phyloP scores from a whole-genome alignment of 2,113 vertebrate species.

The Monopterus albus region DNA sequence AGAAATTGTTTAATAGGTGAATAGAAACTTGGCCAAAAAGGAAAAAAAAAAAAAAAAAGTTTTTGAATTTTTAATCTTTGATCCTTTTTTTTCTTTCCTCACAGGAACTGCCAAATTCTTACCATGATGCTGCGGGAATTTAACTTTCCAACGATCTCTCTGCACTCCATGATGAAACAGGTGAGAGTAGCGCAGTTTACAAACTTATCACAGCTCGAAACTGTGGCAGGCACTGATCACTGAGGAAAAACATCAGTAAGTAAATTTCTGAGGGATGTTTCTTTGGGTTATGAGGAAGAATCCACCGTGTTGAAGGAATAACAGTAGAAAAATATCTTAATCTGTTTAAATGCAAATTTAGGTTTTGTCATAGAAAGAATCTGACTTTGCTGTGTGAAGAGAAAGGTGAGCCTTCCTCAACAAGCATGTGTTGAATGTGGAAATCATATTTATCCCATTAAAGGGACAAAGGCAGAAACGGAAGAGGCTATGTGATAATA shows the following conservation, averaged over 20 bases:
- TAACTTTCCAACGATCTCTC: conserved; percentile 87
- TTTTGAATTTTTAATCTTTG: not conserved
- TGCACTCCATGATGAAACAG: conserved; percentile 99
- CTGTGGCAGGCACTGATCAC: not conserved
- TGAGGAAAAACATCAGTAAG: not conserved
- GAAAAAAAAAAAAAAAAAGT: too few species aligned
- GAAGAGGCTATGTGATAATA: not conserved
- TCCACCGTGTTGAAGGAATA: not conserved
- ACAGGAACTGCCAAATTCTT: conserved; percentile 92
- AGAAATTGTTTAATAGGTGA: not conserved
- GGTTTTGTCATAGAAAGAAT: too few species aligned
- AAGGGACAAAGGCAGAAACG: not conserved
- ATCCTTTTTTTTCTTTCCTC: not conserved
- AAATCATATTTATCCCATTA: not conserved
- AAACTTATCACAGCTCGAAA: not conserved
- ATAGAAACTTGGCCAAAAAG: not conserved
- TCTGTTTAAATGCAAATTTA: too few species aligned
- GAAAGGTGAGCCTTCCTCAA: too few species aligned
- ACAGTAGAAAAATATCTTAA: too few species aligned
- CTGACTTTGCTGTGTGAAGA: too few species aligned
- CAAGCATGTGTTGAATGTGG: not conserved
- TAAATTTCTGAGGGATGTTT: not conserved
- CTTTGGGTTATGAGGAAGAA: not conserved
- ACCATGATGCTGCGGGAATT: conserved; percentile 95
- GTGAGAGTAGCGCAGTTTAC: conserved; percentile 63